Evolutionary conservation across 2,888 invertebrate species (phyloP).

Genomic region (Cyclophora punctaria): DNA sequence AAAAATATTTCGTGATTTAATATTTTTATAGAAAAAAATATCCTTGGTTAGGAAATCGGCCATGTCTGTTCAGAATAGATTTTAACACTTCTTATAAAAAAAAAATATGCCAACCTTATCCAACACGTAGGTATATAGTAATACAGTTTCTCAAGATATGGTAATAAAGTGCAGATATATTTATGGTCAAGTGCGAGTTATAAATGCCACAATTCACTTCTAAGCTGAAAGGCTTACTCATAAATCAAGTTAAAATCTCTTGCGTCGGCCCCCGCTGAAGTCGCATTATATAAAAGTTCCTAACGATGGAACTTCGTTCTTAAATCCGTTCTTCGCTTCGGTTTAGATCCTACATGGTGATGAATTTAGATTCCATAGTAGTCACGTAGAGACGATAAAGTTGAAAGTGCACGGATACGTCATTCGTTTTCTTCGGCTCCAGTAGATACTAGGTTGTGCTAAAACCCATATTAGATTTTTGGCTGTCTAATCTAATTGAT

Average conservation of each 20-base stretch:
- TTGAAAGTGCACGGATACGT: constrained; percentile 14
- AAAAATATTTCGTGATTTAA: no score
- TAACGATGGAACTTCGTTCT: constrained; percentile 56
- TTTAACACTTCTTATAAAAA: no score
- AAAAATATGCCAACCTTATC: no score
- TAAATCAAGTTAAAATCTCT: constrained; percentile 51
- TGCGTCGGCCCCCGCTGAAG: constrained; percentile 38
- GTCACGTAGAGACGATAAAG: constrained; percentile 16
- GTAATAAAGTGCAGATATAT: no score
- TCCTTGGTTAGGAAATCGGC: no score
- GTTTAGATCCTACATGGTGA: constrained; percentile 27
- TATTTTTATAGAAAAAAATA: no score
- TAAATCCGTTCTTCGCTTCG: constrained; percentile 34
- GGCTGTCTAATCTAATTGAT: no score
- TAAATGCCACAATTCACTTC: constrained; percentile 16
- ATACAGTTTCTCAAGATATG: no score
- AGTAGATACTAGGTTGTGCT: not conserved
- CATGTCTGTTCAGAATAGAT: no score
- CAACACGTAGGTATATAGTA: no score
- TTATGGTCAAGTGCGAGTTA: constrained; percentile 4
- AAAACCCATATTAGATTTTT: no score
- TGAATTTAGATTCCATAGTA: constrained; percentile 30
- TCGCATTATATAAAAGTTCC: constrained; percentile 54
- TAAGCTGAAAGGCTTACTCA: constrained; percentile 25
- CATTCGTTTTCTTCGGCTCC: constrained; percentile 12